A percentile compares a stretch with the other conserved stretches of the same genome.
Evolutionary conservation across 2,797 vertebrate genomes (phyloP).

Genomic region (Myotis planiceps): DNA sequence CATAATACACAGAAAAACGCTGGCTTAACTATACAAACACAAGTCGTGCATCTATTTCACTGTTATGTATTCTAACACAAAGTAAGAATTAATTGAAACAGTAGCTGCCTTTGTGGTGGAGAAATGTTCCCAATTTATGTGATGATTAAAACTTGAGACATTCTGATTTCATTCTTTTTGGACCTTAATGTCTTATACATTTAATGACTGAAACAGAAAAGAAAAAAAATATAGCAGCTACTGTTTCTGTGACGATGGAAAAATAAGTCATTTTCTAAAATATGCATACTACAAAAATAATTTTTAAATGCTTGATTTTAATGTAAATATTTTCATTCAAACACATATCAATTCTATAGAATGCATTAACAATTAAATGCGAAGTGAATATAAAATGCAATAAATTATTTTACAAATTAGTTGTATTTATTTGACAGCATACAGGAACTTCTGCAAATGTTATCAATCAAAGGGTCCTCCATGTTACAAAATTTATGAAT

Average conservation of each 20-base stretch:
- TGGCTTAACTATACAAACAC: constrained; percentile 89
- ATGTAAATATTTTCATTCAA: constrained; percentile 82
- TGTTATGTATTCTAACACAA: constrained; percentile 83
- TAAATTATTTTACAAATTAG: constrained; percentile 79
- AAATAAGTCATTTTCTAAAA: constrained; percentile 80
- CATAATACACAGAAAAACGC: constrained; percentile 89
- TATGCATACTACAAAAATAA: constrained; percentile 82
- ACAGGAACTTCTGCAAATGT: constrained; percentile 75
- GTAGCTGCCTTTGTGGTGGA: constrained; percentile 78
- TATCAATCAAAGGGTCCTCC: constrained; percentile 68
- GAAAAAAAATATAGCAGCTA: constrained; percentile 80
- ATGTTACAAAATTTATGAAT: constrained; percentile 71
- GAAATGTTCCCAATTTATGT: constrained; percentile 66
- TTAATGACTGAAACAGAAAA: constrained; percentile 60
- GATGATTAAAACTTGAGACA: constrained; percentile 54
- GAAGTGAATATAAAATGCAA: constrained; percentile 77
- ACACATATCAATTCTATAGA: constrained; percentile 76
- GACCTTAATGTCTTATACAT: constrained; percentile 32
- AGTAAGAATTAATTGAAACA: constrained; percentile 80
- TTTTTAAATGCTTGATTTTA: constrained; percentile 66
- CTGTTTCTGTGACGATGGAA: constrained; percentile 82
- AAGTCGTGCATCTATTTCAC: constrained; percentile 87
- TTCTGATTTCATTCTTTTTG: constrained; percentile 57
- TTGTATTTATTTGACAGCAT: constrained; percentile 80
- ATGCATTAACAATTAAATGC: constrained; percentile 81